phyloP scores from a whole-genome alignment of 2,888 invertebrate genomes.

The Zootermopsis nevadensis region DNA sequence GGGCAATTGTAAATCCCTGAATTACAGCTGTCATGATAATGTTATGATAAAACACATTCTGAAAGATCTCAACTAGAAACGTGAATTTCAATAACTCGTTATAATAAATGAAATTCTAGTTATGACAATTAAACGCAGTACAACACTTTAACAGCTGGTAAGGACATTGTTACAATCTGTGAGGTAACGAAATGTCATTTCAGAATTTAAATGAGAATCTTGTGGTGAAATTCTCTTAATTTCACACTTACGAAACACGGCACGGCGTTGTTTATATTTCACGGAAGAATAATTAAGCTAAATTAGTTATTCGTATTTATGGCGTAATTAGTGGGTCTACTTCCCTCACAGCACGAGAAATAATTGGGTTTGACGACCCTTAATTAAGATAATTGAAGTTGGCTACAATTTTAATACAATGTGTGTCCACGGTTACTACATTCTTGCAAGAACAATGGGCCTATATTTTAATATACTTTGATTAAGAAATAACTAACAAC shows the following conservation, averaged over 20 bases:
- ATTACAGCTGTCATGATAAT: neutral
- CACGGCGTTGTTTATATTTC: constrained; percentile 33
- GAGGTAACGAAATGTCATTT: constrained; percentile 35
- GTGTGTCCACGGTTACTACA: neutral
- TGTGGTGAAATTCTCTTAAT: constrained; percentile 22
- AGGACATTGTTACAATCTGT: constrained; percentile 27
- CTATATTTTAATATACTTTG: too few relatives aligned
- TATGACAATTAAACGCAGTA: neutral
- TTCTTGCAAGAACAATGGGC: too few relatives aligned
- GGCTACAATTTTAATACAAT: neutral
- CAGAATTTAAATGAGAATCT: constrained; percentile 39
- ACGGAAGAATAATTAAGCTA: constrained; percentile 42
- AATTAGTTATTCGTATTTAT: constrained; percentile 33
- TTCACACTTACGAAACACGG: constrained; percentile 17
- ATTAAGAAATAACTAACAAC: too few relatives aligned
- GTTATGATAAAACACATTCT: neutral
- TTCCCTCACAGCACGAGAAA: neutral
- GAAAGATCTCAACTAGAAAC: neutral
- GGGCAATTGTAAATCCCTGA: too few relatives aligned
- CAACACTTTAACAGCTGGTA: constrained; percentile 9
- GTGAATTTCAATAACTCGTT: neutral
- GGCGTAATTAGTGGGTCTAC: constrained; percentile 36
- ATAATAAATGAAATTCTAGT: neutral
- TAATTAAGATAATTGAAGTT: constrained; percentile 23
- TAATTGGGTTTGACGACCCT: constrained; percentile 33